A percentile compares a stretch with the other conserved stretches of the same genome.
These are phyloP conservation scores for Cassiopea xamachana DNA, from an alignment of 30 jellyfish, hydroid and myxozoan species.

Conservation along the genomic window DNA sequence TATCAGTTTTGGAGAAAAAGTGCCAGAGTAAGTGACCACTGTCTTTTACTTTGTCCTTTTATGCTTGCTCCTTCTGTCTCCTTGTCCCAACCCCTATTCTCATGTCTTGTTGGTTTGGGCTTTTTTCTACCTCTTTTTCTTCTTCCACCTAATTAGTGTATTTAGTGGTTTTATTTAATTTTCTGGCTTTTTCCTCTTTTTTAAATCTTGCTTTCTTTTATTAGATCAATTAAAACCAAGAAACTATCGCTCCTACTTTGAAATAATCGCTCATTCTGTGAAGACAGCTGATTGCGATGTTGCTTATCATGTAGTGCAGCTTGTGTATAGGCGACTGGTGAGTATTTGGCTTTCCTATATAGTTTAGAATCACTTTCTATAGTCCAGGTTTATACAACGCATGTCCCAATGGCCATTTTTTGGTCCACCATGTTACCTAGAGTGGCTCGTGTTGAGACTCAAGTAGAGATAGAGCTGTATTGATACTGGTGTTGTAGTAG, in stretches of 20 bases:
- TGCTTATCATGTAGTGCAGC: background rate
- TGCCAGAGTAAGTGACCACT: background rate
- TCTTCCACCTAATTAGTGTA: no score
- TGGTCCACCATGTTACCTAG: no score
- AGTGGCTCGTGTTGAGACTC: no score
- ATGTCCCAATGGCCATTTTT: no score
- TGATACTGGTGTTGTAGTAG: no score
- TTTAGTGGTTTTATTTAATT: no score
- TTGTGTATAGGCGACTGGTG: slow-evolving; percentile 1
- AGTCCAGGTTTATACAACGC: no score
- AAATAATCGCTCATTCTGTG: slow-evolving; percentile 7
- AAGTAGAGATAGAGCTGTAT: no score
- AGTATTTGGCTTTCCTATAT: slow-evolving; percentile 3
- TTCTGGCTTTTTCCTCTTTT: no score
- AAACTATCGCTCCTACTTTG: background rate
- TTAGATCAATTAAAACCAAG: background rate
- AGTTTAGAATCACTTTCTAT: no score
- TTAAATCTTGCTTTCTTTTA: no score
- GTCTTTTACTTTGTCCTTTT: background rate
- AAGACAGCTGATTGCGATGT: background rate
- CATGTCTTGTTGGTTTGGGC: background rate
- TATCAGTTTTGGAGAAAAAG: slow-evolving; percentile 8
- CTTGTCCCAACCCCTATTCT: no score
- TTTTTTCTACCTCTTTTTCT: background rate
- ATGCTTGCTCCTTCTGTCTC: background rate